Conservation (phyloP, 2,888 invertebrate species). For the Sussaba pulchella region DNA sequence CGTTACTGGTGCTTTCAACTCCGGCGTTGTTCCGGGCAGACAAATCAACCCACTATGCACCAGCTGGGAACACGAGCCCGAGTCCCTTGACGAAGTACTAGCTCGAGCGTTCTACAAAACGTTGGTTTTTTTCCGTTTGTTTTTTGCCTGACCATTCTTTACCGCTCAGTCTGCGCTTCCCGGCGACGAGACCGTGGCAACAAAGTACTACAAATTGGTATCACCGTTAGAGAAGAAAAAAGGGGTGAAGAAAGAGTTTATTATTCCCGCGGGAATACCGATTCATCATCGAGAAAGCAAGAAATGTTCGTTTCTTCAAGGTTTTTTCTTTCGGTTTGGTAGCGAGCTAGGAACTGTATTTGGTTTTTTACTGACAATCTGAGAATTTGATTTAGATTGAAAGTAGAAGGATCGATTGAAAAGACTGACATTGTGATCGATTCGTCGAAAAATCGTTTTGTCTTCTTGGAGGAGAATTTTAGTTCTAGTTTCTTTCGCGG, state of each 20-base stretch:
- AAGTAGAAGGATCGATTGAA: no score
- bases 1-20: no score
- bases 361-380: no score
- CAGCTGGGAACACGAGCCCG: conserved; percentile 4
- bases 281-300: conserved; percentile 12
- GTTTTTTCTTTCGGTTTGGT: no score
- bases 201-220: conserved; percentile 20
- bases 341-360: no score
- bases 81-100: conserved; percentile 51
- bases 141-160: not conserved
- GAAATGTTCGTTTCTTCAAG: no score
- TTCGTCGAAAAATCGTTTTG: no score
- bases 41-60: conserved; percentile 27
- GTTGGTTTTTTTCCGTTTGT: conserved; percentile 39
- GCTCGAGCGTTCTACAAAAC: conserved; percentile 51
- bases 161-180: conserved; percentile 11
- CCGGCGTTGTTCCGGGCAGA: conserved; percentile 53
- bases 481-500: no score
- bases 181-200: not conserved
- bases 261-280: conserved; percentile 10
- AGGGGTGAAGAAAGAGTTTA: not conserved
- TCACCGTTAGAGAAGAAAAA: conserved; percentile 31
- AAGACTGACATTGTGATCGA: no score
- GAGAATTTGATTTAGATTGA: no score
- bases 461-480: no score